Base-by-base conservation (phyloP, 2,797 vertebrate genomes). In the Morus bassanus region DNA sequence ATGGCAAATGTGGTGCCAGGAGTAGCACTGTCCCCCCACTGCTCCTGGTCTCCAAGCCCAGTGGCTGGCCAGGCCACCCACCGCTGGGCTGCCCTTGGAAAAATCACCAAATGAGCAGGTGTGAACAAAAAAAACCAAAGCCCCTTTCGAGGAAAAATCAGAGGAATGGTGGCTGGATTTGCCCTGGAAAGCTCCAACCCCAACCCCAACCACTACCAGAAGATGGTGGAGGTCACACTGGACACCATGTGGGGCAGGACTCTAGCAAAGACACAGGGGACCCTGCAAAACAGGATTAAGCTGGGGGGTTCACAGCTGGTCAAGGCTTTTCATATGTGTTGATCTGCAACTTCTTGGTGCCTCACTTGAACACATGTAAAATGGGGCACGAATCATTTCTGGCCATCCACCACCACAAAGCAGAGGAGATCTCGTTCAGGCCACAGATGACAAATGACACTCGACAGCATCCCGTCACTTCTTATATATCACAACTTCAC, bases 171-270 rank as follows among this genome's bases (percentile, higher is more conserved):
- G 50, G 57, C n/a, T 79, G 54, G 17, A 10, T 54, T 35, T 31
- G 25, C 14, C 30, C 68, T 35, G 48, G 45, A n/a, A 87, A 84
- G 35, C 24, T 68, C 31, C 57, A 78, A 1, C 18, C 33, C 31
- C 57, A 78, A 1, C 18, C 33, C 57, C 73, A 56, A 27, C 9
- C 63, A 51, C 8, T 41, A 77, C 3, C 33, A 76, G 53, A 33
- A 45, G 41, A 46, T 12, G 46, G 46, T 16, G 50, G 25, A 76
- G 50, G 24, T 59, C 41, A n/a, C 11, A 39, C 6, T 6, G 4
- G 22, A n/a, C 0, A 2, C 30, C 21, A 27, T 0, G 16, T 39
- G 35, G 46, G 39, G 68, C 1, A 1, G 30, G 37, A 67, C 2
- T 2, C 39, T 28, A 17, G 59, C 35, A 59, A 67, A 74, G 35